phyloP scores from a whole-genome alignment of 2,113 vertebrate genomes.

The Melospiza melodia region DNA sequence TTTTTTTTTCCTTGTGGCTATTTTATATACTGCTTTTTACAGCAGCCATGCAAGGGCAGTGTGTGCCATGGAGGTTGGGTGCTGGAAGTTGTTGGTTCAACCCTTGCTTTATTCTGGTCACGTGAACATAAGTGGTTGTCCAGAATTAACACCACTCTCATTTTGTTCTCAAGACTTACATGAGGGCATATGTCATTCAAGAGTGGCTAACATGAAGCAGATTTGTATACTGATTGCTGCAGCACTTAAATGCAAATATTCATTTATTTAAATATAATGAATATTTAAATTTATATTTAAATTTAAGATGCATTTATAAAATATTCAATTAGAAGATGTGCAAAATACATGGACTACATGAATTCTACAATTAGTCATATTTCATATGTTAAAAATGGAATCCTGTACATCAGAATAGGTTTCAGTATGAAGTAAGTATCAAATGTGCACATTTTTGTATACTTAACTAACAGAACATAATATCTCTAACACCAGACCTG shows the following conservation, averaged over 20 bases:
- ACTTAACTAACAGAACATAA: background rate
- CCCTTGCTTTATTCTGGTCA: background rate
- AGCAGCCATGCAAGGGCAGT: background rate
- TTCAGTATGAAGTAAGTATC: background rate
- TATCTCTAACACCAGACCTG: background rate
- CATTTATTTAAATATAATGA: too few relatives aligned
- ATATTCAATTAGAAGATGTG: background rate
- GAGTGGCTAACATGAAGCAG: background rate
- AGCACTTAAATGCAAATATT: background rate
- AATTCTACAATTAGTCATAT: background rate
- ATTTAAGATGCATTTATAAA: background rate
- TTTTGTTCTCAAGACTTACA: background rate
- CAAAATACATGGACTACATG: background rate
- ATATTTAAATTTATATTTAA: too few relatives aligned
- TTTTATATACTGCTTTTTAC: background rate
- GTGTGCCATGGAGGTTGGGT: background rate
- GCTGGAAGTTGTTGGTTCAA: background rate
- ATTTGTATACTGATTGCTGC: background rate
- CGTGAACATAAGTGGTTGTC: accelerated
- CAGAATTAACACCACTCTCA: background rate
- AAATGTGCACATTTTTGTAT: background rate
- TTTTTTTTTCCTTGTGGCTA: too few relatives aligned
- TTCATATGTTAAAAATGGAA: background rate
- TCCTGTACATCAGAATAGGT: background rate
- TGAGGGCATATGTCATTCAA: background rate